Conservation (phyloP, 2,797 vertebrate genomes). For the Phyllotis vaccarum region DNA sequence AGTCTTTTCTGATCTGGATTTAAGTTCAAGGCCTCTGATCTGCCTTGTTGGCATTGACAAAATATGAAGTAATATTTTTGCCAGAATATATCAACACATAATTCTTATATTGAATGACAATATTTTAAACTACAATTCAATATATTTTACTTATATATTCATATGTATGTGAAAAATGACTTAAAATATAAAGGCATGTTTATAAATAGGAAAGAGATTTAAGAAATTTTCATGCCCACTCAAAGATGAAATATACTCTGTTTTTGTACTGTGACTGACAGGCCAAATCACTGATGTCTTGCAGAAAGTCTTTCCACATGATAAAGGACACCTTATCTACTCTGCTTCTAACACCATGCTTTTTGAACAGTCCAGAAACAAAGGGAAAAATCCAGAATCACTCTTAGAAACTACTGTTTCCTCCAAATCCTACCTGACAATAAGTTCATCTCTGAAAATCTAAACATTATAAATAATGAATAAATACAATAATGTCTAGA, state of each 20-base stretch:
- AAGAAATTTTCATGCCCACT: not conserved
- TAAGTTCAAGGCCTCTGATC: not conserved
- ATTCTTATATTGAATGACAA: not conserved
- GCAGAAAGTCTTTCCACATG: not conserved
- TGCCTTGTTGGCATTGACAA: not conserved
- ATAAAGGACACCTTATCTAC: not conserved
- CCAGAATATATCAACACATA: not conserved
- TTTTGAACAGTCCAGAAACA: not conserved
- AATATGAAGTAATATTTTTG: not conserved
- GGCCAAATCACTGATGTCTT: not conserved
- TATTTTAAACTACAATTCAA: not conserved
- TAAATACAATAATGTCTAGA: slow-evolving; percentile 25
- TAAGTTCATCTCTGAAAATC: not conserved
- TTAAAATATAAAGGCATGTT: not conserved
- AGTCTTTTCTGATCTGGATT: not conserved
- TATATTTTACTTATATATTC: not conserved
- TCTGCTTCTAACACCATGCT: not conserved
- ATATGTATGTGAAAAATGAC: not conserved
- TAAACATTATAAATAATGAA: not conserved
- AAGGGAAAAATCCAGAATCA: slow-evolving; percentile 21
- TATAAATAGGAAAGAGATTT: not conserved
- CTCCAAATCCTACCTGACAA: not conserved
- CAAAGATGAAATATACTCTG: not conserved
- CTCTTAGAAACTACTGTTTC: not conserved
- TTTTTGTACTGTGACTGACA: not conserved